Conservation (phyloP, 1,140 invertebrate species). For the Dendroctonus ponderosae region DNA sequence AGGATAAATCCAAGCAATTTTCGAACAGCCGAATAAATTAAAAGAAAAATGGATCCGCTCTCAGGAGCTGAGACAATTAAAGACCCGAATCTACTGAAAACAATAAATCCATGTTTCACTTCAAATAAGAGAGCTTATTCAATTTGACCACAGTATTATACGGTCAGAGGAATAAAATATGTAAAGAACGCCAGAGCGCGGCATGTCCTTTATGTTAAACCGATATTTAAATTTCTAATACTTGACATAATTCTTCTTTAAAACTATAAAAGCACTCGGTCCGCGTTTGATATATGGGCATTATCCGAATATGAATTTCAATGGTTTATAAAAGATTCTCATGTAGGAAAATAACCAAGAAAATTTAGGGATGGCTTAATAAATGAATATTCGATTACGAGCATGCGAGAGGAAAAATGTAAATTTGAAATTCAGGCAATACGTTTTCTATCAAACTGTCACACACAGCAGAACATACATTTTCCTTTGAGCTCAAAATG, state of each 20-base stretch:
- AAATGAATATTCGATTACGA: no score
- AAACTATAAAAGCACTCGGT: slow-evolving; percentile 31
- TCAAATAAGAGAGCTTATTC: not conserved
- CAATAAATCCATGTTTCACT: no score
- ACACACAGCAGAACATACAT: no score
- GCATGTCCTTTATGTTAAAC: slow-evolving; percentile 34
- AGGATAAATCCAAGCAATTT: no score
- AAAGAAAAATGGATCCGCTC: no score
- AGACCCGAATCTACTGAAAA: no score
- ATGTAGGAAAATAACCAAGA: not conserved
- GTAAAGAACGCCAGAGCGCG: slow-evolving; percentile 16
- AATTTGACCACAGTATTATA: slow-evolving; percentile 12
- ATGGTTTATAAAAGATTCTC: slow-evolving; percentile 12
- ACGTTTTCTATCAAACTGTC: no score
- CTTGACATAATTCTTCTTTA: slow-evolving; percentile 32
- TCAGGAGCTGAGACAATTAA: no score
- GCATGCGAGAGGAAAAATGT: no score
- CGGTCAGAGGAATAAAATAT: slow-evolving; percentile 27
- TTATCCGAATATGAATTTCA: slow-evolving; percentile 29
- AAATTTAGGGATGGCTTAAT: not conserved
- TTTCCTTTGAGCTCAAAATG: no score
- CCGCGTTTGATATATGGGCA: slow-evolving; percentile 23
- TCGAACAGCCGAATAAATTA: no score
- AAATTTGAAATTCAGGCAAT: no score
- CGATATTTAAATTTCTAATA: slow-evolving; percentile 34